Evolutionary conservation across 2,797 vertebrate genomes (phyloP), one percentile per base, ranked within the genome.

Genomic region (Trachops cirrhosus): DNA sequence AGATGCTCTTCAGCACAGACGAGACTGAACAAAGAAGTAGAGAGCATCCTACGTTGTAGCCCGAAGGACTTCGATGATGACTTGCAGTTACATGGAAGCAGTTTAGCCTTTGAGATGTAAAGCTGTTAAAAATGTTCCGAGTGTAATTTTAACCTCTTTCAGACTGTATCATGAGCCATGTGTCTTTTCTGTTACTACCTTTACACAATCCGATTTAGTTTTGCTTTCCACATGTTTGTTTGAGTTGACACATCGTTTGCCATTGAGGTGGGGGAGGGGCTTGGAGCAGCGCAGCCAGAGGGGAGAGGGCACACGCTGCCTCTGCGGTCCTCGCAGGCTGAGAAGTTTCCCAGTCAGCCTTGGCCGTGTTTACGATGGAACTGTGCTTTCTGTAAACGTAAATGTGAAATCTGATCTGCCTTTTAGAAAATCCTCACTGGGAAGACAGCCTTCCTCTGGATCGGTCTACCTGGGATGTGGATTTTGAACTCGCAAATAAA

Each of bases 361-460:
- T 68, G 93, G 68, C 41, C 11, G 82, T 84, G 19, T 46, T 79
- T 59, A 11, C 64, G 54, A 64, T 48, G n/a, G 57, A 86, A 32
- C 41, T 74, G 5, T 75, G 24, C 52, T 75, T 96, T 57, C 74
- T 71, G 37, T 82, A 70, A 80, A 26, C 70, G 34, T 93, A 50
- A 94, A 57, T 18, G 48, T 68, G 87, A 39, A 68, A 86, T 97
- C 82, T 97, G 3, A 94, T 98, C 67, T 96, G 0, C 9, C 46
- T 98, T 98, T 88, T 96, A 99, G 99, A 99, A 93, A 99, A 94
- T 86, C 96, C 98, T 37, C 98, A 99, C 87, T 99, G 99, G 99
- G 99, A 99, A 97, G 98, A 98, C 83, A 99, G 99, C 87, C 99
- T 99, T 94, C 99, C 99, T 94, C 98, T 99, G 94, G 99, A 99